Percentiles rank a stretch among this genome's conserved stretches.
Conservation (phyloP, 2,113 vertebrate species). For the Laticauda laticaudata region DNA sequence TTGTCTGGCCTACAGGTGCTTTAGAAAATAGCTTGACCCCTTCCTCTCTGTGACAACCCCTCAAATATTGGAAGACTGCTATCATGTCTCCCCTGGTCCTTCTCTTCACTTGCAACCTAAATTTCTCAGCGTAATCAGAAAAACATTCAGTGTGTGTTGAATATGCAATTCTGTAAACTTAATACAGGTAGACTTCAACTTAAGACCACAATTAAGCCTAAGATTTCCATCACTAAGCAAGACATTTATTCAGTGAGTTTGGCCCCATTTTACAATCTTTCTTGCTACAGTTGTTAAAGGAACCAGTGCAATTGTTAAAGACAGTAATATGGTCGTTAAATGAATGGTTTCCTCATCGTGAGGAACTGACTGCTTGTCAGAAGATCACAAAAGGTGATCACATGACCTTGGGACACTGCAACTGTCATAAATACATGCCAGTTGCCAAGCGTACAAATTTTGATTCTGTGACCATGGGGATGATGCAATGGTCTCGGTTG, state of each 20-base stretch:
- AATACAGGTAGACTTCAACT: background rate
- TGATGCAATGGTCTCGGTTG: background rate
- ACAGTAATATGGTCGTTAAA: background rate
- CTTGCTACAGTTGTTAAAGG: background rate
- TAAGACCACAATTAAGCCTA: background rate
- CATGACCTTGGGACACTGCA: background rate
- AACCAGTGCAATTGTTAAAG: background rate
- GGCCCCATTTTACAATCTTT: background rate
- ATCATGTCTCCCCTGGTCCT: too few species aligned
- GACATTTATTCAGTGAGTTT: background rate
- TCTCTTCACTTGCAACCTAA: background rate
- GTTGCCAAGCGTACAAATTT: background rate
- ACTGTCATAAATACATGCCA: background rate
- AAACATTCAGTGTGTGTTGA: background rate
- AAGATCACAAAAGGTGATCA: background rate
- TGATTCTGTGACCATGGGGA: background rate
- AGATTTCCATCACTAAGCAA: background rate
- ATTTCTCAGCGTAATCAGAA: background rate
- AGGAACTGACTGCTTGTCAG: background rate
- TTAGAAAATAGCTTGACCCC: too few species aligned
- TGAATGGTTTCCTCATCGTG: background rate
- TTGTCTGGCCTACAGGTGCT: too few species aligned
- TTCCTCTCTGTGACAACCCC: too few species aligned
- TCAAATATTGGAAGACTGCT: too few species aligned
- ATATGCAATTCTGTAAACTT: background rate